phyloP scores from a whole-genome alignment of 2,113 vertebrate genomes.

The Mastomys coucha region DNA sequence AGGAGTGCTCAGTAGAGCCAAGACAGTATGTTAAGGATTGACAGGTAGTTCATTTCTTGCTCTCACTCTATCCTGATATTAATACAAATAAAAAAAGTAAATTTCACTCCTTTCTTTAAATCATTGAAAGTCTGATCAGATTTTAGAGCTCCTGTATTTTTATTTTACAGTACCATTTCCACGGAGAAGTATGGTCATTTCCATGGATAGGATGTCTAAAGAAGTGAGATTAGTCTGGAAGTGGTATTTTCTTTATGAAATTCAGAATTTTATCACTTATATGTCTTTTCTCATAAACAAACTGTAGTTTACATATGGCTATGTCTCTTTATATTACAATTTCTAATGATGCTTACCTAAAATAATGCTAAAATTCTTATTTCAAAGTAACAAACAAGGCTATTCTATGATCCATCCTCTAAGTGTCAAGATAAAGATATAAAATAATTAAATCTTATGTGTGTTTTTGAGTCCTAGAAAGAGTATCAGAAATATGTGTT shows the following conservation, averaged over 20 bases:
- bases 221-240: background rate
- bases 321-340: background rate
- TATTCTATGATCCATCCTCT: background rate
- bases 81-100: background rate
- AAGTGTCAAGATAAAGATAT: background rate
- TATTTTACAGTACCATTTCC: background rate
- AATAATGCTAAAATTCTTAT: background rate
- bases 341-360: background rate
- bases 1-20: too few relatives aligned
- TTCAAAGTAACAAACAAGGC: background rate
- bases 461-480: background rate
- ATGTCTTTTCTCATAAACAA: background rate
- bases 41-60: background rate
- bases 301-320: background rate
- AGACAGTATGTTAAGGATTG: background rate
- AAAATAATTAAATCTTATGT: background rate
- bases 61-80: background rate
- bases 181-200: background rate
- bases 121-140: background rate
- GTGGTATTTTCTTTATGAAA: background rate
- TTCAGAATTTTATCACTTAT: rapidly evolving
- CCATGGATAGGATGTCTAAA: background rate
- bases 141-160: background rate
- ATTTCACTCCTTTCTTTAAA: background rate
- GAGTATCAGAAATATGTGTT: background rate